Base-by-base conservation (phyloP, 2,888 invertebrate species). In the Yponomeuta cagnagella region DNA sequence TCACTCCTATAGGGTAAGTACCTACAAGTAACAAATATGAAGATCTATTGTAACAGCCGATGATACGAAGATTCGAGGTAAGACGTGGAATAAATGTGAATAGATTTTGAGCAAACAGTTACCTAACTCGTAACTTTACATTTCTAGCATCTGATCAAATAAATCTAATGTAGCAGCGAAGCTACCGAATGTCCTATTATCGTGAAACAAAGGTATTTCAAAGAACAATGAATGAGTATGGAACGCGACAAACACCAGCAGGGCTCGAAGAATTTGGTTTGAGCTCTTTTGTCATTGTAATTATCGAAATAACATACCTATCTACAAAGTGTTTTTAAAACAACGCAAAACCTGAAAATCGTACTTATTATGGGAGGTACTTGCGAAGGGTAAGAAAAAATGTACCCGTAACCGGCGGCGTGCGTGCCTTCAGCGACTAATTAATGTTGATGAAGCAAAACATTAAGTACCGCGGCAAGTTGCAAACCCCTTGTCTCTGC, bases 101-200 rank as follows among this genome's bases (percentile, higher is more conserved):
- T 48, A 43, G 43, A 65, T 48, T 66, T 52, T 70, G 65, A 65
- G 31, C 48, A 64, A 81, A 80, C 78, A 75, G 73, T 77, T 78
- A 73, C 76, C 76, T 77, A 78, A 80, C 74, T 77, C 75, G 76
- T 76, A 70, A 79, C 77, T 77, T 78, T 80, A 80, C 82, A 85
- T 83, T 82, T 82, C 80, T 79, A 80, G 83, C 91, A 90, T 75
- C 89, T 90, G 90, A 83, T 82, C 80, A 88, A 90, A 90, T 87
- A 90, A 90, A 90, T 90, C 90, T 84, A 86, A 58, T 15, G 52
- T 58, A 15, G 15, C 4, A 15, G 52, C 52, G 52, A 78, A 72
- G 65, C 52, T 15, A 58, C 12, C 52, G 52, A 58, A 58, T 15
- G 52, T 58, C 52, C 52, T 58, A 58, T 15, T 15, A 58, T 58